These are phyloP conservation scores for Protophormia terraenovae DNA, from an alignment of 2,888 invertebrate species.

Conservation along the genomic window DNA sequence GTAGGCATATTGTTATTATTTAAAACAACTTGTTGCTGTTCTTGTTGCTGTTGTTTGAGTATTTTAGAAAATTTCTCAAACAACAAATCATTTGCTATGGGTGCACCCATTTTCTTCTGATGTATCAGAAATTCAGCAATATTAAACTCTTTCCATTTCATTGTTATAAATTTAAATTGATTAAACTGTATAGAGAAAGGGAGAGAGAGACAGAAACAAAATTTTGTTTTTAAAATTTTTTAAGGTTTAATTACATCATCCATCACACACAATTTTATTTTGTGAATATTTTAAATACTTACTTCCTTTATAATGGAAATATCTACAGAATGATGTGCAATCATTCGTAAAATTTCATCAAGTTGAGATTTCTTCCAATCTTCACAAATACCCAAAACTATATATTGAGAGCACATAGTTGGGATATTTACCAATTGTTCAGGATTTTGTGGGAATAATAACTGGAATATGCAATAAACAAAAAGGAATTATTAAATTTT, in stretches of 20 bases:
- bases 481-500: no score
- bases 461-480: constrained; percentile 70
- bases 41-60: constrained; percentile 72
- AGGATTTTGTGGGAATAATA: constrained; percentile 77
- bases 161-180: constrained; percentile 77
- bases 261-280: not conserved
- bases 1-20: constrained; percentile 62
- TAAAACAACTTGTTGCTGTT: constrained; percentile 57
- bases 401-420: constrained; percentile 76
- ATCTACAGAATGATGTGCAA: constrained; percentile 74
- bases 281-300: constrained; percentile 53
- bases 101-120: constrained; percentile 78
- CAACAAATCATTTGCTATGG: constrained; percentile 75
- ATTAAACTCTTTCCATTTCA: constrained; percentile 79
- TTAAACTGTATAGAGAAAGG: constrained; percentile 70
- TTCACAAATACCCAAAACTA: constrained; percentile 77
- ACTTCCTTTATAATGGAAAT: constrained; percentile 75
- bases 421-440: constrained; percentile 76
- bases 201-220: constrained; percentile 15
- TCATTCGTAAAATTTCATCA: constrained; percentile 73
- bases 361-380: constrained; percentile 77
- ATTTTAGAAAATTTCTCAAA: constrained; percentile 77
- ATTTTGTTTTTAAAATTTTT: not conserved
- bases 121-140: constrained; percentile 78
- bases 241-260: not conserved